Evolutionary conservation across 2,797 vertebrate species (phyloP).

Genomic region (Eulemur coronatus): DNA sequence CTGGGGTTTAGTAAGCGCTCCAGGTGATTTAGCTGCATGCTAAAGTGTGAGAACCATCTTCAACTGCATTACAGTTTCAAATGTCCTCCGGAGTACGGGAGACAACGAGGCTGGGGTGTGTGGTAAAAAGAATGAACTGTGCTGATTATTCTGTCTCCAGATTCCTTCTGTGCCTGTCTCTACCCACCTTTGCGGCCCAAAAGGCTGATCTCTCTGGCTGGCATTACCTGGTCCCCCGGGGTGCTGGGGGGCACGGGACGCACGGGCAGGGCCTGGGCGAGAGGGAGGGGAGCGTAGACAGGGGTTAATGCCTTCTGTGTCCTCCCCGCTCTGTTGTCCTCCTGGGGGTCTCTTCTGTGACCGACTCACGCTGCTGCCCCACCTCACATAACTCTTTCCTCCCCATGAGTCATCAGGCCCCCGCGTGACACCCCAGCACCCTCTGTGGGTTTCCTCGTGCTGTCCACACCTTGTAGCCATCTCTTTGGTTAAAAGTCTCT

Average conservation of each 20-base stretch:
- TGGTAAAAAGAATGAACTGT: neutral
- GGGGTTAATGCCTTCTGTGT: fast-evolving
- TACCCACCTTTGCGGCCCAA: too few relatives aligned
- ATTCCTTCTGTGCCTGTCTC: neutral
- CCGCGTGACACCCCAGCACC: too few relatives aligned
- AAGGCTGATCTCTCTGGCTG: neutral
- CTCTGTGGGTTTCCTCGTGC: neutral
- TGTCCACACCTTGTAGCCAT: neutral
- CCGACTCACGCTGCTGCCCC: neutral
- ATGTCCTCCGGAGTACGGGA: neutral
- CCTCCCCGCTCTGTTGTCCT: neutral
- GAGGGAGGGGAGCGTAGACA: neutral
- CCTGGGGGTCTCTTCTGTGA: neutral
- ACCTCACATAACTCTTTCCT: neutral
- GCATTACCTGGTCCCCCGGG: neutral
- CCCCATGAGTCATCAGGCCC: too few relatives aligned
- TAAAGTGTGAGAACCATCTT: neutral
- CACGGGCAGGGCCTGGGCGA: fast-evolving
- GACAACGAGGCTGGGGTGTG: neutral
- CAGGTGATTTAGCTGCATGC: neutral
- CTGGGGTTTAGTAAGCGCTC: neutral
- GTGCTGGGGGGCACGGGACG: neutral
- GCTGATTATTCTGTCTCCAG: neutral
- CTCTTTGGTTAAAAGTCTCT: neutral
- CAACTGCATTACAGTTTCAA: neutral